Conservation (phyloP, 2,888 invertebrate genomes). For the Keiferia lycopersicella region DNA sequence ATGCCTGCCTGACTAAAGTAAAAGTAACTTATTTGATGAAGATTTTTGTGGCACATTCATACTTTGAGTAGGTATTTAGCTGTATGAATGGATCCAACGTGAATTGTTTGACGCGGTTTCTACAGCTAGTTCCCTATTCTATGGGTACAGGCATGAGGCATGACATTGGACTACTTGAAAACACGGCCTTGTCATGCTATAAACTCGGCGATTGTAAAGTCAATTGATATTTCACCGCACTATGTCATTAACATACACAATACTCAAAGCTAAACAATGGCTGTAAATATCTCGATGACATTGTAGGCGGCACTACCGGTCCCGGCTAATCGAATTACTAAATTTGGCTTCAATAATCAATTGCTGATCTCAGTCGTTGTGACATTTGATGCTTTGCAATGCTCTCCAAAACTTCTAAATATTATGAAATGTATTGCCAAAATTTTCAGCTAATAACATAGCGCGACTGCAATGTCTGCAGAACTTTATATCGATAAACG, state of each 20-base stretch:
- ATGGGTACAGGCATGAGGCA: slow-evolving; percentile 47
- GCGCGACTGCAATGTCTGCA: slow-evolving; percentile 75
- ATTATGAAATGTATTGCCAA: slow-evolving; percentile 37
- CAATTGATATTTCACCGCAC: slow-evolving; percentile 49
- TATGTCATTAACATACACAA: slow-evolving; percentile 46
- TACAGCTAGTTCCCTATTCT: too few relatives aligned
- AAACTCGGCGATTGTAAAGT: slow-evolving; percentile 52
- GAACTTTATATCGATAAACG: slow-evolving; percentile 78
- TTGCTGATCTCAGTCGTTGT: slow-evolving; percentile 33
- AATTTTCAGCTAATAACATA: slow-evolving; percentile 78
- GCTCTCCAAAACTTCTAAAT: neutral
- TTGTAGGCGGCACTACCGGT: slow-evolving; percentile 34
- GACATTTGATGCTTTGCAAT: neutral
- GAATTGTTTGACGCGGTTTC: too few relatives aligned
- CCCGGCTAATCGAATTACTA: slow-evolving; percentile 33
- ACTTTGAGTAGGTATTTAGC: too few relatives aligned
- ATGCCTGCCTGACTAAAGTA: too few relatives aligned
- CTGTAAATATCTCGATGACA: slow-evolving; percentile 28
- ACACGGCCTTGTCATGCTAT: slow-evolving; percentile 54
- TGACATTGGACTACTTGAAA: slow-evolving; percentile 63
- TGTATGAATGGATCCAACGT: too few relatives aligned
- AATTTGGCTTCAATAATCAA: slow-evolving; percentile 35
- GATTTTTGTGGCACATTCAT: too few relatives aligned
- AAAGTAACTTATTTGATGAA: too few relatives aligned
- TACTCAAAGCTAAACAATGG: slow-evolving; percentile 30